A percentile compares a stretch with the other conserved stretches of the same genome.
phyloP scores from a whole-genome alignment of 2,888 invertebrate species.

The Trissolcus japonicus region DNA sequence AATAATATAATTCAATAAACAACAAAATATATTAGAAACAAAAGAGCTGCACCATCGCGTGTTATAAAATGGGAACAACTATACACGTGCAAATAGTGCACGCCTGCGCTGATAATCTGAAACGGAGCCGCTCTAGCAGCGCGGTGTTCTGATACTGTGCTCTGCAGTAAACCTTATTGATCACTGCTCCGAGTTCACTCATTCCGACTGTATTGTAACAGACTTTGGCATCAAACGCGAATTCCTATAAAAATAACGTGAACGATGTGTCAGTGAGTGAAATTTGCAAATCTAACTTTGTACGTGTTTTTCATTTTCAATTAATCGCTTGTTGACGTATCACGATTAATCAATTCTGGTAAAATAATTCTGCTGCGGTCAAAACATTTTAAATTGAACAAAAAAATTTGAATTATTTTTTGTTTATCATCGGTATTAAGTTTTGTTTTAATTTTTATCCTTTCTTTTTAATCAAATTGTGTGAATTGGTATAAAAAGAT shows the following conservation, averaged over 20 bases:
- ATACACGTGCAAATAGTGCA: constrained; percentile 45
- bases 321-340: constrained; percentile 10
- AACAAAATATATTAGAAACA: not conserved
- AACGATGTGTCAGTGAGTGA: constrained; percentile 19
- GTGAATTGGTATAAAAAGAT: no score
- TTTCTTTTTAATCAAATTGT: no score
- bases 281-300: not conserved
- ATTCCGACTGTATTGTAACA: constrained; percentile 23
- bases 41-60: constrained; percentile 5
- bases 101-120: constrained; percentile 52
- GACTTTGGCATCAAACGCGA: constrained; percentile 24
- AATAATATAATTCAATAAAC: not conserved
- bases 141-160: constrained; percentile 43
- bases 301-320: constrained; percentile 9
- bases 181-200: constrained; percentile 43
- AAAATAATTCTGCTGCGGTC: not conserved
- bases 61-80: constrained; percentile 30
- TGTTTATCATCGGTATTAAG: no score
- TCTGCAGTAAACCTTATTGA: constrained; percentile 56
- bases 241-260: constrained; percentile 7
- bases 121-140: constrained; percentile 43
- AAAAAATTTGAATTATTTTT: no score
- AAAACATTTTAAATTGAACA: no score
- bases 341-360: not conserved
- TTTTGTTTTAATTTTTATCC: no score